A percentile compares a stretch with the other conserved stretches of the same genome.
These are phyloP conservation scores for Galago senegalensis DNA, from an alignment of 2,797 vertebrate genomes.

Conservation along the genomic window DNA sequence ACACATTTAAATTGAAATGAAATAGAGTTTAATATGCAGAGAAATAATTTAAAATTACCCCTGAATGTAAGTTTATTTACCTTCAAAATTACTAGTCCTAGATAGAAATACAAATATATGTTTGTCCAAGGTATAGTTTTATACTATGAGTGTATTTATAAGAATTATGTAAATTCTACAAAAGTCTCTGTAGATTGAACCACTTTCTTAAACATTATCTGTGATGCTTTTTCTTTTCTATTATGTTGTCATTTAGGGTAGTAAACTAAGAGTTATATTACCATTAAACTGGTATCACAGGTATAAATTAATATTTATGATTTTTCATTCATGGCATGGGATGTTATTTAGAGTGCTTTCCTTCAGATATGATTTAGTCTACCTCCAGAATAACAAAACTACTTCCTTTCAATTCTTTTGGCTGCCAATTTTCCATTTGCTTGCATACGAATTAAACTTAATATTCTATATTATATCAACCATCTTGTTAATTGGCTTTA, in stretches of 20 bases:
- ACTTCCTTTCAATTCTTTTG: not conserved
- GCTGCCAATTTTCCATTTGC: not conserved
- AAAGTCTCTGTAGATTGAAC: not conserved
- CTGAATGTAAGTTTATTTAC: not conserved
- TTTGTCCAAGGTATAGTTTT: not conserved
- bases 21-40: not conserved
- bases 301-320: not conserved
- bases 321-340: constrained; percentile 4
- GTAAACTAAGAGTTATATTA: not conserved
- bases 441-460: not conserved
- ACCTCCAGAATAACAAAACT: not conserved
- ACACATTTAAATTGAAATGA: not conserved
- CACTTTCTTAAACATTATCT: not conserved
- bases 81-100: not conserved
- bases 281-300: not conserved
- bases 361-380: not conserved
- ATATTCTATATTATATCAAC: not conserved
- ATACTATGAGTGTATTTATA: not conserved
- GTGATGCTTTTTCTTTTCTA: not conserved
- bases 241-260: not conserved
- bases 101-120: not conserved
- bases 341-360: not conserved
- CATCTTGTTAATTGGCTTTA: not conserved
- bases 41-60: not conserved
- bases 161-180: not conserved